A percentile compares a stretch with the other conserved stretches of the same genome.
Conservation (phyloP, 1,140 invertebrate genomes). For the Lepeophtheirus salmonis region DNA sequence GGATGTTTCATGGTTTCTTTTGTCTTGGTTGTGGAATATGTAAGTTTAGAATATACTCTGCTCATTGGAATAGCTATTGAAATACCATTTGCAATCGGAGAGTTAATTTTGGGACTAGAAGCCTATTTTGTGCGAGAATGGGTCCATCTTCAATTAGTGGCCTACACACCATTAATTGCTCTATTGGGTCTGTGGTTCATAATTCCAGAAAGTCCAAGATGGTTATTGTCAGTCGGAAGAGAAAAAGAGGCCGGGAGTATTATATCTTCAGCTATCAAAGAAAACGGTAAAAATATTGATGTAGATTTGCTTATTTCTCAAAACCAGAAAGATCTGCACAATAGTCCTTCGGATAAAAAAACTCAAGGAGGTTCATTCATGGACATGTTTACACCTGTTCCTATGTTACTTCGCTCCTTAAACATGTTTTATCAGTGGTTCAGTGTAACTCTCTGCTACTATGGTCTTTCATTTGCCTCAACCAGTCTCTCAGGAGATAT, state of each 20-base stretch:
- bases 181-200: constrained; percentile 22
- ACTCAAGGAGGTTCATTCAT: not conserved
- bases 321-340: not conserved
- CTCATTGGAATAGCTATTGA: constrained; percentile 25
- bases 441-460: constrained; percentile 17
- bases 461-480: constrained; percentile 16
- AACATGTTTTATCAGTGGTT: constrained; percentile 19
- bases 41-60: constrained; percentile 13
- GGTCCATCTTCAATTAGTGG: constrained; percentile 23
- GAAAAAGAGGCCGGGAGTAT: constrained; percentile 26
- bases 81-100: constrained; percentile 27
- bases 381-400: constrained; percentile 7
- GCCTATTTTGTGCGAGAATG: constrained; percentile 27
- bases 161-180: constrained; percentile 18
- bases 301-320: not conserved
- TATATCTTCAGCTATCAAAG: constrained; percentile 24
- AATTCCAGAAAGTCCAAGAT: constrained; percentile 32
- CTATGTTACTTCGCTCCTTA: constrained; percentile 2
- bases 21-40: constrained; percentile 13
- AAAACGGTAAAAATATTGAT: constrained; percentile 22
- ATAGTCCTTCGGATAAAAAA: not conserved
- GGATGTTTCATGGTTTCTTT: constrained; percentile 16
- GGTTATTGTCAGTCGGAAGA: constrained; percentile 28
- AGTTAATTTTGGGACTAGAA: constrained; percentile 24
- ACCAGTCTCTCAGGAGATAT: constrained; percentile 2